Conservation (phyloP, 30 jellyfish, hydroid and myxozoan genomes). For the Turritopsis dohrnii region DNA sequence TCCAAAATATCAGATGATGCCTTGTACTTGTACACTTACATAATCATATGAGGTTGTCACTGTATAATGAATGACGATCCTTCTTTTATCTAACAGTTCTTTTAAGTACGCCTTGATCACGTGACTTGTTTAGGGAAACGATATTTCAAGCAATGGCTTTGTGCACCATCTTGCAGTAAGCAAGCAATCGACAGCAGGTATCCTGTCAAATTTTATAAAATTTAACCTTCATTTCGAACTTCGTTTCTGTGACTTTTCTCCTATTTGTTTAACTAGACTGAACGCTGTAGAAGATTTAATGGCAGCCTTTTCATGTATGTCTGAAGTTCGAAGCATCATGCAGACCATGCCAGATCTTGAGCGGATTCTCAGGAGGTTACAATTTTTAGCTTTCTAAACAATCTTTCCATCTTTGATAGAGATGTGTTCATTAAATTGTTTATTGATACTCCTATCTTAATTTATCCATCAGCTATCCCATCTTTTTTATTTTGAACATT, state of each 20-base stretch:
- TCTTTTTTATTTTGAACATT: no score
- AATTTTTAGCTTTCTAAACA: no score
- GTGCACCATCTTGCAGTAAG: slow-evolving; percentile 81
- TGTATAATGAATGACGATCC: no score
- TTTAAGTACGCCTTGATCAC: not conserved
- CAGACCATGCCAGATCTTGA: slow-evolving; percentile 80
- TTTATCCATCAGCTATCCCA: no score
- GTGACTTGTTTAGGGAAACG: slow-evolving; percentile 51
- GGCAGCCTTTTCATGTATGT: slow-evolving; percentile 26
- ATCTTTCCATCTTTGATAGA: no score
- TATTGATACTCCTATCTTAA: no score
- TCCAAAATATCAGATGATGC: no score
- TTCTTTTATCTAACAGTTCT: no score
- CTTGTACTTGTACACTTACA: no score
- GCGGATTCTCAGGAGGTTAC: slow-evolving; percentile 71
- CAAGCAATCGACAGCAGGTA: slow-evolving; percentile 70
- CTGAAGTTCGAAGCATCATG: slow-evolving; percentile 51
- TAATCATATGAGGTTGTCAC: no score
- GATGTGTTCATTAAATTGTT: no score
- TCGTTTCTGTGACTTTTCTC: not conserved
- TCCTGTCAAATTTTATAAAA: no score
- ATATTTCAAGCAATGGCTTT: slow-evolving; percentile 72
- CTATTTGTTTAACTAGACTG: slow-evolving; percentile 37
- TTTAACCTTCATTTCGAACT: not conserved
- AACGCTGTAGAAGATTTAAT: slow-evolving; percentile 72